Conservation (phyloP, 2,797 vertebrate species). For the Gadopsis marmoratus region DNA sequence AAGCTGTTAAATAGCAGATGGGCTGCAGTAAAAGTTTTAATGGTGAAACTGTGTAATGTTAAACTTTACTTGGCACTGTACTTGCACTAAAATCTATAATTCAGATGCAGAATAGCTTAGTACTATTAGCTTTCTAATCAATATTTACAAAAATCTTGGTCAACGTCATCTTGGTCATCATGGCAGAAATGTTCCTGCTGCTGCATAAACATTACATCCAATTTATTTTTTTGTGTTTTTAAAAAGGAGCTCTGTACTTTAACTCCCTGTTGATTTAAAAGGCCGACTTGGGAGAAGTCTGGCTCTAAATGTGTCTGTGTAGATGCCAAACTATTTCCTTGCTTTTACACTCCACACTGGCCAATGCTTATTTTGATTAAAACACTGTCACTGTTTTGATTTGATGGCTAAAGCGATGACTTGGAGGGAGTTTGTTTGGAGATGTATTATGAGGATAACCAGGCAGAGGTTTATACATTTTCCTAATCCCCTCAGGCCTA, state of each 20-base stretch:
- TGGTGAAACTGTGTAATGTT: conserved; percentile 25
- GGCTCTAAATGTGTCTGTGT: conserved; percentile 23
- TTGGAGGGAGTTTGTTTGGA: conserved; percentile 29
- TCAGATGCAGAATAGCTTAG: conserved; percentile 15
- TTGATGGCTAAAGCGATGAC: conserved; percentile 54
- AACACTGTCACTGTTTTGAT: conserved; percentile 68
- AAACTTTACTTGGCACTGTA: conserved; percentile 31
- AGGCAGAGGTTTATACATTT: conserved; percentile 65
- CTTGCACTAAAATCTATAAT: conserved; percentile 2
- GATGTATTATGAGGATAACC: conserved; percentile 70
- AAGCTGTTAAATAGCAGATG: conserved; percentile 31
- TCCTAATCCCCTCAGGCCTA: conserved; percentile 65
- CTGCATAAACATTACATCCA: conserved; percentile 24
- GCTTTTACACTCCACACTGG: conserved; percentile 31
- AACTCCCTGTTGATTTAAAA: conserved; percentile 22
- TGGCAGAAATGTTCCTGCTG: background rate
- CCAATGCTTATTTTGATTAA: conserved; percentile 67
- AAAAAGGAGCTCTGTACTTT: conserved; percentile 6
- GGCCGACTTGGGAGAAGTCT: conserved; percentile 12
- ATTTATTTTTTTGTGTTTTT: conserved; percentile 27
- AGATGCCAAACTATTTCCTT: conserved; percentile 16
- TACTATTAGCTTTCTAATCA: conserved; percentile 9
- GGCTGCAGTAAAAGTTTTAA: conserved; percentile 46
- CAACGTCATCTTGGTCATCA: background rate
- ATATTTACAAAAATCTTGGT: conserved; percentile 18